Evolutionary conservation across 35 echinoderm and acorn worm species (phyloP), one percentile per base, ranked within the genome.

Genomic region (Heliocidaris erythrogramma): DNA sequence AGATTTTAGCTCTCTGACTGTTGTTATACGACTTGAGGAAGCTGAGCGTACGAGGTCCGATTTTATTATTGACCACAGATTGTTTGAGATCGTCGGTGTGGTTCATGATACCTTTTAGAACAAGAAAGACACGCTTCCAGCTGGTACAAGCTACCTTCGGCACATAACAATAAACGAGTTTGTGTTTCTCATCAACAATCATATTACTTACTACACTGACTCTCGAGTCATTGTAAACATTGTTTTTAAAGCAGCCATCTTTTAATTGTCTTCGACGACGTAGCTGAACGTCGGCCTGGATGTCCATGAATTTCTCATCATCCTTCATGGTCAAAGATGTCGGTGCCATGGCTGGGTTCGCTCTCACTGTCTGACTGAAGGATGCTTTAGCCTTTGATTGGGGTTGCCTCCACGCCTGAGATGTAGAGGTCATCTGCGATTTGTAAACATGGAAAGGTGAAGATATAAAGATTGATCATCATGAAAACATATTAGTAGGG

Each of bases 61-160:
- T 87, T 13, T 32, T 48, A 13, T 65, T 69, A 50, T 99, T 97
- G 12, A 99, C 94, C 21, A 94, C 92, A 48, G 92, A n/a, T 90
- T 99, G 98, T 11, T 90, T 35, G n/a, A 95, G 92, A n/a, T 96
- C 59, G 69, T 96, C 85, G 1, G 95, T 94, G 0, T 60, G 50
- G 21, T 95, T 85, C 24, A 95, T 50, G 48, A 95, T 42, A 31
- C 98, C 98, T 9, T 96, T 95, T 5, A 99, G 61, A 47, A 97
- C 98, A 11, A 97, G 94, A 13, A 97, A 94, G 14, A 99, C 92
- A 5, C 98, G 89, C 90, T 97, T 96, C 98, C 98, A 99, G 90
- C 97, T 99, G 11, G 98, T 99, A 30, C 97, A 95, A 9, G 97
- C 98, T 12, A 97, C 95, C 93, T 99, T 99, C 11, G 98, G 97